Evolutionary conservation across 2,113 vertebrate species (phyloP), one percentile per base, ranked within the genome.

Genomic region (Microcebus tavaratra): DNA sequence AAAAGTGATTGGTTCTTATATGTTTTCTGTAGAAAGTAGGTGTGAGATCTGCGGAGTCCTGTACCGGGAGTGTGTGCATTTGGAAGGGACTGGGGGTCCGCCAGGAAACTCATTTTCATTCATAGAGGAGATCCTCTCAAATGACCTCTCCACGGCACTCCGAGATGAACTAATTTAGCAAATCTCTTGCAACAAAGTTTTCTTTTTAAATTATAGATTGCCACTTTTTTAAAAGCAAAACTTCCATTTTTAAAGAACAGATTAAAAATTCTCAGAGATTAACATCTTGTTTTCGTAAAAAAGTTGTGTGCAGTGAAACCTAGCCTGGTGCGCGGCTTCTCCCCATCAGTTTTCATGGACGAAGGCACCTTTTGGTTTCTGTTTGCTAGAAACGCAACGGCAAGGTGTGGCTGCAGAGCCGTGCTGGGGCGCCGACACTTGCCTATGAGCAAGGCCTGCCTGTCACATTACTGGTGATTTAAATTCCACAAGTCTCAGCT

Each of bases 341-440:
- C 29, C 3, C 21, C 5, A 31, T 1, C 55, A 0, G 8, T 15
- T 61, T 78, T 73, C 36, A 6, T 14, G 36, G 80, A 84, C 67
- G n/a, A 14, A 84, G 88, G n/a, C 42, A 53, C 48, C 63, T 73
- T 95, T 97, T 76, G 57, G 68, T 97, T 97, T 96, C 94, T 95
- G 68, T 88, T 96, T 76, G 61, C n/a, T 68, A 34, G 45, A 61
- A 61, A 87, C 88, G 59, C 42, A 61, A 42, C 6, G 39, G 36
- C 53, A 88, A 88, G 14, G 36, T 95, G 61, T 90, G 89, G 27
- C 21, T 87, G 87, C 12, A 81, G 68, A 65, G 34, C 81, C 17
- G 18, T 57, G 10, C 79, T 8, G 21, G 50, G 57, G 57, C 6
- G 34, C 63, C 39, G 36, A 34, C 18, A 59, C 59, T 85, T 12